Conservation (phyloP, 2,113 vertebrate genomes). For the Gymnarchus niloticus region DNA sequence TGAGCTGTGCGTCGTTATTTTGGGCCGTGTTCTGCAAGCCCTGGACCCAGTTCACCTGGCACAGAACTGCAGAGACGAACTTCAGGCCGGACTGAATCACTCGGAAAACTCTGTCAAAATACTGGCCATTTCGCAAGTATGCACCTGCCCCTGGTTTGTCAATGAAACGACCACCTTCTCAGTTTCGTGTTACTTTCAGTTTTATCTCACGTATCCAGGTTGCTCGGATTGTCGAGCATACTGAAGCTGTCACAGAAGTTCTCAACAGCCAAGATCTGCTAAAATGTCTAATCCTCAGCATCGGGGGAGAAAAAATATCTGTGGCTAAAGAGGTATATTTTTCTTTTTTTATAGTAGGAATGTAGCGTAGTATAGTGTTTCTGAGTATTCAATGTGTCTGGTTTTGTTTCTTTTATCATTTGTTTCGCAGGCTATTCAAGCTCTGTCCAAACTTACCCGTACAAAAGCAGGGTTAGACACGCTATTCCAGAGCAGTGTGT, state of each 20-base stretch:
- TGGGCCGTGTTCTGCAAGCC: constrained; percentile 78
- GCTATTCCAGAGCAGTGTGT: constrained; percentile 73
- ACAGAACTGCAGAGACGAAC: constrained; percentile 69
- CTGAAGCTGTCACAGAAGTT: constrained; percentile 69
- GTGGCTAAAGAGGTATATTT: constrained; percentile 80
- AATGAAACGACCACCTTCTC: neutral
- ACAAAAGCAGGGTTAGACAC: constrained; percentile 74
- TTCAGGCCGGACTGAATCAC: constrained; percentile 78
- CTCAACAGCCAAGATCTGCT: constrained; percentile 71
- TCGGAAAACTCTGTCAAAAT: constrained; percentile 75
- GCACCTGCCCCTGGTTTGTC: neutral
- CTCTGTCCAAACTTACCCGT: constrained; percentile 70
- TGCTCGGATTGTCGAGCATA: constrained; percentile 73
- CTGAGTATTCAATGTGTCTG: neutral
- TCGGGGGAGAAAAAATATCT: constrained; percentile 78
- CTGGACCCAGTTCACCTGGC: constrained; percentile 71
- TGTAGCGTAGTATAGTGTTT: neutral
- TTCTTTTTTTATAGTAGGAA: neutral
- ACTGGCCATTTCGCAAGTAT: constrained; percentile 80
- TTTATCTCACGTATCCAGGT: constrained; percentile 58
- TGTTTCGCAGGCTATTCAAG: constrained; percentile 71
- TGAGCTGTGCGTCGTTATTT: constrained; percentile 76
- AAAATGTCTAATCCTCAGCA: constrained; percentile 71
- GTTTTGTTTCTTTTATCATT: constrained; percentile 10
- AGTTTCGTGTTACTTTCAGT: neutral